Conservation (phyloP, 2,888 invertebrate species). For the Cremastinae sp. region DNA sequence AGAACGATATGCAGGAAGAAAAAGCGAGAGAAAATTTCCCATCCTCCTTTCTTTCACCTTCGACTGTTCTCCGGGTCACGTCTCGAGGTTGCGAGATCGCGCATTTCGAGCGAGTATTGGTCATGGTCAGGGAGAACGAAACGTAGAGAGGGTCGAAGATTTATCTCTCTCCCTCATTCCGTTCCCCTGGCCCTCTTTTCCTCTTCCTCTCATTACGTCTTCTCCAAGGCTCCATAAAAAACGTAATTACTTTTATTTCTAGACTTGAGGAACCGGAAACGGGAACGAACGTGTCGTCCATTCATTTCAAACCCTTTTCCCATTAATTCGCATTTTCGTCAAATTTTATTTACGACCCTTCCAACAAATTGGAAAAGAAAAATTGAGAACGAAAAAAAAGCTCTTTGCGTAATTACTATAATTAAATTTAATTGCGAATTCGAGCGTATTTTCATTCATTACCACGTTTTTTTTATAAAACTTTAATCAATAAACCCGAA, state of each 20-base stretch:
- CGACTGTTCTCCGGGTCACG: conserved; percentile 48
- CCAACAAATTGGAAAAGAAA: no score
- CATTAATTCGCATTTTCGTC: neutral
- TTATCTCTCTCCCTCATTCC: neutral
- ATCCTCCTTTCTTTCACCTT: conserved; percentile 20
- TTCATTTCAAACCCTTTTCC: neutral
- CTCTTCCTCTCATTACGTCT: neutral
- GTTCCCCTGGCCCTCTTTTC: neutral
- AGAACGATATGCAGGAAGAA: neutral
- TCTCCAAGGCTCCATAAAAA: neutral
- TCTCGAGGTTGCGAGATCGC: conserved; percentile 48
- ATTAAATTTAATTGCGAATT: no score
- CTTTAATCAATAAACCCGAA: no score
- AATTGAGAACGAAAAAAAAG: no score
- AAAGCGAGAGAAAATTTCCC: conserved; percentile 27
- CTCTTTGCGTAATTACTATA: no score
- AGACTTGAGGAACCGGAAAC: neutral
- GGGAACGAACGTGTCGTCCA: no score
- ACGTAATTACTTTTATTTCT: neutral
- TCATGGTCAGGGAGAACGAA: conserved; percentile 59
- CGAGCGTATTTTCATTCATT: no score
- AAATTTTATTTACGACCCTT: neutral
- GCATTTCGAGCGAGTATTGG: conserved; percentile 48
- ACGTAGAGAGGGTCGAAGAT: conserved; percentile 8
- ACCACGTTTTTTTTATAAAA: no score